Evolutionary conservation across 2,797 vertebrate species (phyloP).

Genomic region (Chelon auratus): DNA sequence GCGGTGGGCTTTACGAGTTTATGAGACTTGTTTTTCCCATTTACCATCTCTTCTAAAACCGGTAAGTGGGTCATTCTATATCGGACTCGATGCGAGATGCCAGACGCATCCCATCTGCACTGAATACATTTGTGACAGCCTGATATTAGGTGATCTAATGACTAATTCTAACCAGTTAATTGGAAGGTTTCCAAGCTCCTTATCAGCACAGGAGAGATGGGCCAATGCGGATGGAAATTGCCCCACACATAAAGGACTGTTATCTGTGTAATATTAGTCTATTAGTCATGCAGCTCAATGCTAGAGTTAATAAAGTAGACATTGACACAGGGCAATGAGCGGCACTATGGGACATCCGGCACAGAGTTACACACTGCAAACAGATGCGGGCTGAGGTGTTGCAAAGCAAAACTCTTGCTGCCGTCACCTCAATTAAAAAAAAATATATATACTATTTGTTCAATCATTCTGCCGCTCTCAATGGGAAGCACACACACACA

Average conservation of each 20-base stretch:
- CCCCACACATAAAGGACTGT: conserved; percentile 72
- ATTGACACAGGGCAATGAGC: conserved; percentile 28
- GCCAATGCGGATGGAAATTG: conserved; percentile 77
- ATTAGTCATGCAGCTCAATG: conserved; percentile 73
- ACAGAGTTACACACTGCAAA: conserved; percentile 12
- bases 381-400: conserved; percentile 8
- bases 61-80: conserved; percentile 1
- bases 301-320: conserved; percentile 61
- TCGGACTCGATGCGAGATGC: conserved; percentile 8
- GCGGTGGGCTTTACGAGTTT: background rate
- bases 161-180: conserved; percentile 63
- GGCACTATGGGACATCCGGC: conserved; percentile 18
- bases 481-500: conserved; percentile 53
- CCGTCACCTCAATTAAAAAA: conserved; percentile 26
- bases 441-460: conserved; percentile 23
- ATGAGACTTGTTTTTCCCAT: background rate
- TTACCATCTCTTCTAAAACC: conserved; percentile 15
- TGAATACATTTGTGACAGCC: conserved; percentile 42
- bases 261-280: conserved; percentile 76
- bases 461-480: conserved; percentile 26
- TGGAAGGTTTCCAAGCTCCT: conserved; percentile 60
- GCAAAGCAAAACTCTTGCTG: conserved; percentile 12
- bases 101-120: conserved; percentile 30
- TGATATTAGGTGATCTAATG: conserved; percentile 68
- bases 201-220: conserved; percentile 69